Base-by-base conservation (phyloP, 2,888 invertebrate species). In the Ommatoiulus sabulosus region DNA sequence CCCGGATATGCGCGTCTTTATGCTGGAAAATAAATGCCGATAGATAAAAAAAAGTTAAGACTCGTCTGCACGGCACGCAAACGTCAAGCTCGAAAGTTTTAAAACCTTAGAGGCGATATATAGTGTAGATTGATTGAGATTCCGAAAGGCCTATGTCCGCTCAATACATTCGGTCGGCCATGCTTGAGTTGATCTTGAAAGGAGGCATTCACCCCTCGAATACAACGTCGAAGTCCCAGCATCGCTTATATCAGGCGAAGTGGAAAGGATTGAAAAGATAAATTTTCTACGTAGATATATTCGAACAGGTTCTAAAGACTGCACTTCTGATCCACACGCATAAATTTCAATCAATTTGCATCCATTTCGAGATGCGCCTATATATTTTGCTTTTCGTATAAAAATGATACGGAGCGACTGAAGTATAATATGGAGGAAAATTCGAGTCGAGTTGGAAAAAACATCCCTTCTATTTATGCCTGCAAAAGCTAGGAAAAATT, bases 161-260 rank as follows among this genome's bases (percentile, higher is more conserved):
- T 72, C 72, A 72, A 72, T 24, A 72, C 72, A 72, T 24, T 72
- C 72, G 20, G 72, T 72, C 24, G 72, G 72, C 72, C 72, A 72
- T 72, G 72, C 72, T 72, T 72, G 72, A 72, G 72, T 72, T 72
- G 72, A 72, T 72, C 72, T 72, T 72, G 72, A 72, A 72, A 72
- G 24, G 24, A 72, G 72, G 24, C 72, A 72, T 72, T 72, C 72
- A 72, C 72, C 72, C 24, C 72, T 72, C n/a, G 63, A 20, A 20
- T 63, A 63, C 20, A 63, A n/a, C 63, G 63, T 8, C 63, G 17
- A 24, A 72, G 24, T 72, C 72, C n/a, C 72, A 72, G 72, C 72
- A 24, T 10, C 72, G 72, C 72, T 24, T 72, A 72, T 24, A 72
- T 35, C 72, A 72, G 24, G 72, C 72, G 7, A 72, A 72, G 72